These are phyloP conservation scores for Crambe crambe DNA, from an alignment of 37 sponge, comb jelly and placozoan genomes.

Conservation along the genomic window DNA sequence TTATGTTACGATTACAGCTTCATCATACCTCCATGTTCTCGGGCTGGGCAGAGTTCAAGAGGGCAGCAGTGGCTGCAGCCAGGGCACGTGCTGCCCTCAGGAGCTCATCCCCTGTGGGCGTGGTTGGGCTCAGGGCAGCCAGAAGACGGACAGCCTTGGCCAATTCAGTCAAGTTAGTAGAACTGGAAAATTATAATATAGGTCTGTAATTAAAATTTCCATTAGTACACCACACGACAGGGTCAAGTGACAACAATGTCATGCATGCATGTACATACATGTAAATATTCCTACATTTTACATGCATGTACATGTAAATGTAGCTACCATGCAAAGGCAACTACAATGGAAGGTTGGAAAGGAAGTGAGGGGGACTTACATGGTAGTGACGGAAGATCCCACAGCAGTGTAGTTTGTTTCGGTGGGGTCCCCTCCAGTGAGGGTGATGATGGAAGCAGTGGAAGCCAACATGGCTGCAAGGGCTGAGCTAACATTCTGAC, in stretches of 20 bases:
- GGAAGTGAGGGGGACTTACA: constrained; percentile 36
- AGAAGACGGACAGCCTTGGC: constrained; percentile 89
- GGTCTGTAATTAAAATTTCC: neutral
- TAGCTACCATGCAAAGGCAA: too few relatives aligned
- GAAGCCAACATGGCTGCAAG: constrained; percentile 92
- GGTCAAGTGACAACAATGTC: neutral
- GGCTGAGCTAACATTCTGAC: constrained; percentile 91
- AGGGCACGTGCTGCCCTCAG: constrained; percentile 89
- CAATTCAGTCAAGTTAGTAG: constrained; percentile 92
- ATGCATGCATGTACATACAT: neutral
- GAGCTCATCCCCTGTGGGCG: constrained; percentile 73
- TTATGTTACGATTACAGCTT: too few relatives aligned
- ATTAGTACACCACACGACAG: neutral
- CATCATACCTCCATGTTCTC: constrained; percentile 69
- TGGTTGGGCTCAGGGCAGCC: constrained; percentile 72
- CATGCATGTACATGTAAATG: neutral
- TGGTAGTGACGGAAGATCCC: constrained; percentile 90
- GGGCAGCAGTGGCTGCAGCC: constrained; percentile 90
- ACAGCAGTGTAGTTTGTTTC: constrained; percentile 95
- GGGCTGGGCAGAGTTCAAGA: constrained; percentile 88
- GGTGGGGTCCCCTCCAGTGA: constrained; percentile 82
- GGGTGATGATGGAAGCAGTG: constrained; percentile 81
- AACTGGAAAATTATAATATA: constrained; percentile 31
- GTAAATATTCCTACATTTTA: neutral
- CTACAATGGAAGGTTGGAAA: neutral